These are phyloP conservation scores for Harpalus rubripes DNA, from an alignment of 2,888 invertebrate genomes.

Conservation along the genomic window DNA sequence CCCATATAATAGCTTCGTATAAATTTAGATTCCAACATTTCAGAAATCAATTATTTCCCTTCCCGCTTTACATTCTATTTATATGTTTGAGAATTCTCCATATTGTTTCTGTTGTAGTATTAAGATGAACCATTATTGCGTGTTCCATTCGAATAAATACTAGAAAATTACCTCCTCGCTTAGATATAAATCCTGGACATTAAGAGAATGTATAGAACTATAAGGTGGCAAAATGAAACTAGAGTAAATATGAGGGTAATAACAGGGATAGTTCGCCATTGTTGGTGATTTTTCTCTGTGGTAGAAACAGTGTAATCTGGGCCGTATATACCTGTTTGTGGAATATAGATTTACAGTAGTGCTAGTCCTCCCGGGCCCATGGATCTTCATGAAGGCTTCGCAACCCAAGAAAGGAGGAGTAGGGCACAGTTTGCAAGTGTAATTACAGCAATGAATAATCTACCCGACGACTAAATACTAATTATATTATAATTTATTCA, in stretches of 20 bases:
- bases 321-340: conserved; percentile 60
- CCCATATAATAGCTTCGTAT: background rate
- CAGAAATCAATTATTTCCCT: conserved; percentile 2
- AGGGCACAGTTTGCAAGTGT: conserved; percentile 72
- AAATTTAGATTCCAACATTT: background rate
- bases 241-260: conserved; percentile 34
- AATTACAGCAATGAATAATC: conserved; percentile 75
- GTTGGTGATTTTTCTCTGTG: conserved; percentile 28
- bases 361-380: conserved; percentile 48
- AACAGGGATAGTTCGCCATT: conserved; percentile 15
- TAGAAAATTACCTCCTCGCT: conserved; percentile 1
- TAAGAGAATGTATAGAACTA: background rate
- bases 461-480: conserved; percentile 74
- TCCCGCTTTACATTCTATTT: background rate
- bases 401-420: conserved; percentile 8
- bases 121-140: conserved; percentile 2
- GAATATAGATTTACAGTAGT: conserved; percentile 60
- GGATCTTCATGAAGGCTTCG: conserved; percentile 63
- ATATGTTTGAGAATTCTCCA: background rate
- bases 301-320: conserved; percentile 10
- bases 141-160: conserved; percentile 3
- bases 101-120: background rate
- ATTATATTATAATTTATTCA: conserved; percentile 70
- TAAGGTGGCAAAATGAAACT: conserved; percentile 5
- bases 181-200: conserved; percentile 7